phyloP scores from a whole-genome alignment of 1,140 invertebrate genomes.

The Coptotermes formosanus region DNA sequence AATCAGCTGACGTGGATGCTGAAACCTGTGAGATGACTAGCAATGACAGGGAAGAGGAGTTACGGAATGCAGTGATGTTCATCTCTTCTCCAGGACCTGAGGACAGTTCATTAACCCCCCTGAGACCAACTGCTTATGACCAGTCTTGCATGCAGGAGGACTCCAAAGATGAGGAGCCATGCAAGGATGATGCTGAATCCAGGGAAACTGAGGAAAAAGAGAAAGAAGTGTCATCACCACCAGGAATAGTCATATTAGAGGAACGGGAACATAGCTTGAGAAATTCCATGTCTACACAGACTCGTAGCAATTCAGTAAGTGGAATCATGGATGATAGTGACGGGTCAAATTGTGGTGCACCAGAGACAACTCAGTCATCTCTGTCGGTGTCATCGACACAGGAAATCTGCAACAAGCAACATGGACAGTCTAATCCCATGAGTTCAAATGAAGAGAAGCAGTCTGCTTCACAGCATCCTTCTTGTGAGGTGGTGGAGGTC shows the following conservation, averaged over 20 bases:
- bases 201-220: slow-evolving; percentile 11
- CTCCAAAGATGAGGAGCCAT: not conserved
- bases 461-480: slow-evolving; percentile 2
- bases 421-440: not conserved
- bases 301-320: not conserved
- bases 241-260: slow-evolving; percentile 40
- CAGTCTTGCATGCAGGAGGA: not conserved
- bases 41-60: not conserved
- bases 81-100: not conserved
- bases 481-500: slow-evolving; percentile 35
- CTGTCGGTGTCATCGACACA: not conserved
- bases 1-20: not conserved
- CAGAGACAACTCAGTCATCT: not conserved
- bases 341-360: not conserved
- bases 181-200: not conserved
- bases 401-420: slow-evolving; percentile 20
- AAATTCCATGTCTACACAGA: slow-evolving; percentile 39
- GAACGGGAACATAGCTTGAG: slow-evolving; percentile 39
- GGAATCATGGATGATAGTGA: not conserved
- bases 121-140: not conserved
- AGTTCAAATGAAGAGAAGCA: slow-evolving; percentile 25
- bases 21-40: not conserved
- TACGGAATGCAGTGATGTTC: not conserved
- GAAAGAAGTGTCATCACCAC: slow-evolving; percentile 25
- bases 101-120: not conserved